phyloP scores from a whole-genome alignment of 2,797 vertebrate genomes.

The Telmatherina bonti region DNA sequence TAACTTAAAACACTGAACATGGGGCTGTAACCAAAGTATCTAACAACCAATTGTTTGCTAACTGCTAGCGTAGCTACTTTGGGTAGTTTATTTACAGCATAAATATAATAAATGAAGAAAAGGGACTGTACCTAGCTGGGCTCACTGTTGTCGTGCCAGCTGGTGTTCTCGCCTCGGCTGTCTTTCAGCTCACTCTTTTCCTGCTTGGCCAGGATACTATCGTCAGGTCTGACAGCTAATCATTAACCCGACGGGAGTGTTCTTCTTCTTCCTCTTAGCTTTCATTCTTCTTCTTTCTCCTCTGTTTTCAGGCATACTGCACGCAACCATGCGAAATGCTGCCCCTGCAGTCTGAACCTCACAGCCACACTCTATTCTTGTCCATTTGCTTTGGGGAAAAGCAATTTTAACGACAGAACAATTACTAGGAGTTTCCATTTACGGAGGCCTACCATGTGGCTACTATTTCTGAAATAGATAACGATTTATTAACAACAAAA shows the following conservation, averaged over 20 bases:
- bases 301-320: neutral
- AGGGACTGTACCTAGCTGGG: slow-evolving; percentile 10
- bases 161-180: neutral
- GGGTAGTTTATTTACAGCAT: neutral
- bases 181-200: slow-evolving; percentile 15
- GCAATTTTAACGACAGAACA: too few relatives aligned
- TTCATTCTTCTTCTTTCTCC: neutral
- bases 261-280: neutral
- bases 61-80: slow-evolving; percentile 25
- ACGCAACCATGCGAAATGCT: neutral
- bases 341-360: neutral
- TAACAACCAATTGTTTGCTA: slow-evolving; percentile 16
- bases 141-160: neutral
- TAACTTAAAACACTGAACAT: neutral
- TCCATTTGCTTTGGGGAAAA: too few relatives aligned
- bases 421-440: too few relatives aligned
- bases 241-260: neutral
- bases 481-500: too few relatives aligned
- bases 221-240: neutral
- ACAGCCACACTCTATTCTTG: too few relatives aligned
- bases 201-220: slow-evolving; percentile 10
- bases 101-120: neutral
- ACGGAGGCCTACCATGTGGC: too few relatives aligned
- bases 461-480: too few relatives aligned
- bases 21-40: neutral